A percentile compares a stretch with the other conserved stretches of the same genome.
These are phyloP conservation scores for Phoxinus phoxinus DNA, from an alignment of 2,113 vertebrate genomes.

Conservation along the genomic window DNA sequence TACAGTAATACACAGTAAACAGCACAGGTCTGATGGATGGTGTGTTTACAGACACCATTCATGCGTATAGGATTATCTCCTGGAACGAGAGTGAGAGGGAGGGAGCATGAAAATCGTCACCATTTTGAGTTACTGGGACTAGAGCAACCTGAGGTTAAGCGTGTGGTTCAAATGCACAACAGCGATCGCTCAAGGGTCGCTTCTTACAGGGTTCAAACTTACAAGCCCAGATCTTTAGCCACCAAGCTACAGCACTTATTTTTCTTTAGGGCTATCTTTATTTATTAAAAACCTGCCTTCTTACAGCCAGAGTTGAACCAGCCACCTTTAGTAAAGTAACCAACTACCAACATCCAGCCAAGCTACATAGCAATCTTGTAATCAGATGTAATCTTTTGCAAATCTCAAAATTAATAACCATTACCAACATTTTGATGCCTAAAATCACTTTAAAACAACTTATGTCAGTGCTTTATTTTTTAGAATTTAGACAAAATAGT, in stretches of 20 bases:
- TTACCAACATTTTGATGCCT: neutral
- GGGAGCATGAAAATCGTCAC: conserved; percentile 54
- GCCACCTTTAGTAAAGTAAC: neutral
- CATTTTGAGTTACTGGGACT: neutral
- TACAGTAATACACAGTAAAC: conserved; percentile 48
- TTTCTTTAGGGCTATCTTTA: neutral
- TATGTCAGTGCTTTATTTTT: neutral
- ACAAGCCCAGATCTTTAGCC: neutral
- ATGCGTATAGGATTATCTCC: conserved; percentile 75
- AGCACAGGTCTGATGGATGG: conserved; percentile 70
- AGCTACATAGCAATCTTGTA: too few relatives aligned
- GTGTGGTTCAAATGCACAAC: neutral
- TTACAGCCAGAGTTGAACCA: neutral
- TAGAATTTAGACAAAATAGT: neutral
- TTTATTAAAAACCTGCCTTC: neutral
- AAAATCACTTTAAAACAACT: too few relatives aligned
- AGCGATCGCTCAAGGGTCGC: neutral
- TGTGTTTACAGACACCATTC: conserved; percentile 70
- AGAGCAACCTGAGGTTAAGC: neutral
- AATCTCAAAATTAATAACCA: too few relatives aligned
- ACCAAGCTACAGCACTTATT: neutral
- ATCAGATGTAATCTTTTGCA: neutral
- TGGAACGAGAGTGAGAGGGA: conserved; percentile 52
- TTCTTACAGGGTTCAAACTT: neutral
- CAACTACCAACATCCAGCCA: neutral